Evolutionary conservation across 2,888 invertebrate species (phyloP), one percentile per base, ranked within the genome.

Genomic region (Hirtodrosophila trivittata): DNA sequence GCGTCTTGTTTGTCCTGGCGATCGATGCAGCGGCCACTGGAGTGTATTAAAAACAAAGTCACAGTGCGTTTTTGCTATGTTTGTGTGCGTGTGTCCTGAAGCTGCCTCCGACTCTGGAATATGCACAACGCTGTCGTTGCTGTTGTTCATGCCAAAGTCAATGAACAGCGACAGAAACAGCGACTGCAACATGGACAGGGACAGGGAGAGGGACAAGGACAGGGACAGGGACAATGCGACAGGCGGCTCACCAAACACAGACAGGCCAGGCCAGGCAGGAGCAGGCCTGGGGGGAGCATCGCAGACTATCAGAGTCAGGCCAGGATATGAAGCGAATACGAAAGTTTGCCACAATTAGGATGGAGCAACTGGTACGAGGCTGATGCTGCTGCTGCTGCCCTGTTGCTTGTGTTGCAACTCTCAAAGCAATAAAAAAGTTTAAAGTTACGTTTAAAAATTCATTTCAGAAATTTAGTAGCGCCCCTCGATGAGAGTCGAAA

Each of bases 41-140:
- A 82, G 82, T 83, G 86, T 83, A 83, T 83, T 83, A 85, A 85
- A 83, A 83, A 83, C 82, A 82, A 82, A 82, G 85, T 82, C 77
- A 75, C 75, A 77, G 57, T 72, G 72, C 65, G 62, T 72, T 43
- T n/a, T 38, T 21, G 5, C 18, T 21, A 21, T 21, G 18, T 21
- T 21, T 21, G 18, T 38, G 46, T 33, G 47, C 39, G 60, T 37
- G 51, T 70, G 71, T 68, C 56, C 66, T 75, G 66, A 35, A 63
- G 47, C 30, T 46, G 13, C 47, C 18, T 21, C 5, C 28, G 5
- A 3, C 1, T 5, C 5, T 9, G 5, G 51, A 41, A 64, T 46
- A 59, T 55, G 25, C 45, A 30, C 58, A 52, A 52, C 51, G 72
- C 45, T 67, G 54, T 66, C 26, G 49, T 56, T 25, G 41, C 57